Percentiles rank a stretch among this genome's conserved stretches.
Evolutionary conservation across 2,888 invertebrate genomes (phyloP).

Genomic region (Macaria liturata): DNA sequence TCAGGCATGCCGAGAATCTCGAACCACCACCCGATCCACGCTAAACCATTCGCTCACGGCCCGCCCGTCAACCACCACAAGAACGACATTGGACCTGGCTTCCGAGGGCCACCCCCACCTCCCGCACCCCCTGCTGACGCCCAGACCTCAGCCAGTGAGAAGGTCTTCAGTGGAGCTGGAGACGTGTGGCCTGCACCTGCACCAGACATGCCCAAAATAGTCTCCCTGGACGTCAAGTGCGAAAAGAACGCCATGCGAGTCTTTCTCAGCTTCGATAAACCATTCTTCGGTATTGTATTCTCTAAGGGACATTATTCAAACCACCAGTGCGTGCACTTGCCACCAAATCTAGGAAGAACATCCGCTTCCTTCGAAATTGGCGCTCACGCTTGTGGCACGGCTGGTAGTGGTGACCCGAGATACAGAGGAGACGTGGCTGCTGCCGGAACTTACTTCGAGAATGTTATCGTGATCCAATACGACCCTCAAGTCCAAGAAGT

Average conservation of each 20-base stretch:
- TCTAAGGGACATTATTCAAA: slow-evolving; percentile 97
- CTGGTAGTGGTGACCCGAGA: slow-evolving; percentile 96
- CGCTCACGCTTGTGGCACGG: slow-evolving; percentile 95
- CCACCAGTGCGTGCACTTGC: slow-evolving; percentile 95
- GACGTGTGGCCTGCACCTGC: slow-evolving; percentile 94
- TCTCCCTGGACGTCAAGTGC: slow-evolving; percentile 96
- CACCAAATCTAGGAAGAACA: slow-evolving; percentile 93
- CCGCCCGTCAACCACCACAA: slow-evolving; percentile 77
- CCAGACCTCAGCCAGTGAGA: slow-evolving; percentile 84
- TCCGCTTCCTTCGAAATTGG: slow-evolving; percentile 96
- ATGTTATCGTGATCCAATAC: slow-evolving; percentile 96
- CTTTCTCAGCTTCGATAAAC: slow-evolving; percentile 96
- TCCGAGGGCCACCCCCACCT: slow-evolving; percentile 87
- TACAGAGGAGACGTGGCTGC: slow-evolving; percentile 95
- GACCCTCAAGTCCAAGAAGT: slow-evolving; percentile 97
- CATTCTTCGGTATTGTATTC: slow-evolving; percentile 97
- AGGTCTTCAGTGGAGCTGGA: slow-evolving; percentile 84
- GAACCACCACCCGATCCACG: slow-evolving; percentile 78
- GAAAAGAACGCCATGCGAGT: slow-evolving; percentile 97
- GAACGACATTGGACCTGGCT: slow-evolving; percentile 82
- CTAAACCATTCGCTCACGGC: slow-evolving; percentile 72
- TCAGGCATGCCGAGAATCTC: slow-evolving; percentile 78
- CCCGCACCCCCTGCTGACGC: slow-evolving; percentile 73
- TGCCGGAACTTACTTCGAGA: slow-evolving; percentile 96
- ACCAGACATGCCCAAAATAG: slow-evolving; percentile 96